Evolutionary conservation across 2,797 vertebrate species (phyloP), one percentile per base, ranked within the genome.

Genomic region (Pipistrellus pygmaeus): DNA sequence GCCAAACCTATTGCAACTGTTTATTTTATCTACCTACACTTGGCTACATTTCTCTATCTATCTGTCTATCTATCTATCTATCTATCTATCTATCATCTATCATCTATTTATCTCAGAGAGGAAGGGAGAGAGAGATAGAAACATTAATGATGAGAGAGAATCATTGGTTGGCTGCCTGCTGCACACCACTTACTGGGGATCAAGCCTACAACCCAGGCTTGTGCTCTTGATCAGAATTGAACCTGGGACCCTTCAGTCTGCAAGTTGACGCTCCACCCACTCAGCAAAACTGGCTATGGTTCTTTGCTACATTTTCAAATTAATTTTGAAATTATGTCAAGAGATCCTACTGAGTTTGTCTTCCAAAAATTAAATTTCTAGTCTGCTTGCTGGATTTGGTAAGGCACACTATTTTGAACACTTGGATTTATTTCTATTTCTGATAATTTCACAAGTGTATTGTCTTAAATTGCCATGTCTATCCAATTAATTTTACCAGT

Each of bases 291-390:
- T 3, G 1, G 60, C 25, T 60, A 27, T 27, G 25, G 12, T 60
- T 60, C 25, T 60, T 60, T 27, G 57, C 25, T 62, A 62, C 12
- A 64, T 73, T 89, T 76, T 76, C 20, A 72, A 66, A 11, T 90
- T 80, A 77, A 60, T 73, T 78, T 68, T 91, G 18, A 73, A 72
- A 62, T 73, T 90, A n/a, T 91, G 32, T 51, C n/a, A 38, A n/a
- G 60, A 73, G 6, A 66, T 21, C 8, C 38, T 46, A 38, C 32
- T 53, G 35, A 73, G 27, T 5, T 73, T 64, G 13, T 85, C 25
- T 38, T 90, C 76, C 21, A 72, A 25, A 90, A 88, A 53, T 41
- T 18, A 12, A 8, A 51, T 69, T 4, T 64, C 21, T n/a, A 3
- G 15, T 91, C 35, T 41, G 8, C 48, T 44, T 85, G 12, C 60